Base-by-base conservation (phyloP, 2,113 vertebrate genomes). In the Saguinus midas region DNA sequence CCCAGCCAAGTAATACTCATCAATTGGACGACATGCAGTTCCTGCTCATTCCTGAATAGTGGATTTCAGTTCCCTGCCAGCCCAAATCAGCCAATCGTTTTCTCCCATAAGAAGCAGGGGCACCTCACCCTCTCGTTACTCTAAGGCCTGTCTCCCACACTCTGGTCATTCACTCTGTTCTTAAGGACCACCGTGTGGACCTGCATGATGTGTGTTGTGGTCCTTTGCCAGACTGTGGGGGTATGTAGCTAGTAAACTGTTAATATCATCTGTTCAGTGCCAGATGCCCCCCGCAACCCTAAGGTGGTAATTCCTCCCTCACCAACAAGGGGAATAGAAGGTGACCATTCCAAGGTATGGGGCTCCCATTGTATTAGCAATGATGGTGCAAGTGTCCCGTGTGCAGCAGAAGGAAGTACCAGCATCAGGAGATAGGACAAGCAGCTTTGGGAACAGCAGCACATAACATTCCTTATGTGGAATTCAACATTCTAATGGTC, bases 321-420 rank as follows among this genome's bases (percentile, higher is more conserved):
- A 78, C 21, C 73, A 57, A 45, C 5, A 23, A 17, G 23, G 45
- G 7, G 37, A 16, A 25, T 10, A 48, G 21, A 12, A 55, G 32
- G 55, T 55, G 32, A 40, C 18, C 45, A 91, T 57, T 23, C 48
- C 40, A 43, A 72, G 45, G 3, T 8, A 35, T 29, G 37, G n/a
- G 14, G 73, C 6, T 45, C 25, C 35, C 10, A 32, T 72, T 32
- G 2, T 72, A 25, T 14, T 37, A 68, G 48, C 29, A 27, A 6
- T 32, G 35, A 78, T 25, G 68, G 35, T 43, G n/a, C 18, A 9
- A 5, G 18, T 2, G 4, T 29, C 14, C 12, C 2, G 0, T 8
- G 37, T n/a, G 8, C 23, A 57, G 29, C 23, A 55, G 66, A 55
- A 57, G 37, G 73, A 92, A 78, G 6, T 82, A 10, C 3, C 64